Base-by-base conservation (phyloP, 2,113 vertebrate species). In the Riparia riparia region DNA sequence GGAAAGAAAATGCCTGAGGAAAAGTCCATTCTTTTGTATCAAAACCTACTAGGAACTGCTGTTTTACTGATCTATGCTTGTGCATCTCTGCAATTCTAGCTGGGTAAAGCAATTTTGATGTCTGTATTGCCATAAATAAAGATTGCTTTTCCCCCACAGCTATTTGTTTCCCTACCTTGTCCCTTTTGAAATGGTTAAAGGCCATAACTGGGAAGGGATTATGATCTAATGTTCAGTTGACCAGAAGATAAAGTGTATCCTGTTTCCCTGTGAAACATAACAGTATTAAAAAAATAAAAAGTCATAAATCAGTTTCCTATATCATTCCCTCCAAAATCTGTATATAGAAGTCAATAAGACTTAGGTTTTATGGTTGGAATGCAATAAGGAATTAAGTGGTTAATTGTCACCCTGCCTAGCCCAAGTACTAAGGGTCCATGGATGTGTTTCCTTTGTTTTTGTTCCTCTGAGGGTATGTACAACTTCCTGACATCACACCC, bases 51-150 rank as follows among this genome's bases (percentile, higher is more conserved):
- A 94, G 70, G 26, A 92, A 89, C 86, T 94, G 89, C 90, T 95
- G 89, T 92, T 95, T 95, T 93, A 86, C 93, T 90, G 93, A 92
- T 92, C 80, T 92, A 45, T 91, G 47, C 72, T 83, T 68, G 60
- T 64, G 56, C 44, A 89, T 93, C 81, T 79, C 73, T 85, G 63
- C 70, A 85, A 91, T 89, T 89, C 86, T 95, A 87, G 57, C 84
- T 96, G 86, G 61, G 89, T 44, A 95, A 95, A 91, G 58, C 76
- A 89, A 91, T 95, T 91, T 89, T 71, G 54, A 84, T 93, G 73
- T 87, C 86, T 94, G 54, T 68, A 58, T 84, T 93, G 73, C 42
- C 69, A 93, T 96, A 86, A 95, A 95, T 95, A 97, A 95, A 90
- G 80, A 70, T 64, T 64, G 34, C 5, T 86, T 94, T 90, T 80